These are phyloP conservation scores for Petrocephalus microphthalmus DNA, from an alignment of 2,113 vertebrate genomes.

Conservation along the genomic window DNA sequence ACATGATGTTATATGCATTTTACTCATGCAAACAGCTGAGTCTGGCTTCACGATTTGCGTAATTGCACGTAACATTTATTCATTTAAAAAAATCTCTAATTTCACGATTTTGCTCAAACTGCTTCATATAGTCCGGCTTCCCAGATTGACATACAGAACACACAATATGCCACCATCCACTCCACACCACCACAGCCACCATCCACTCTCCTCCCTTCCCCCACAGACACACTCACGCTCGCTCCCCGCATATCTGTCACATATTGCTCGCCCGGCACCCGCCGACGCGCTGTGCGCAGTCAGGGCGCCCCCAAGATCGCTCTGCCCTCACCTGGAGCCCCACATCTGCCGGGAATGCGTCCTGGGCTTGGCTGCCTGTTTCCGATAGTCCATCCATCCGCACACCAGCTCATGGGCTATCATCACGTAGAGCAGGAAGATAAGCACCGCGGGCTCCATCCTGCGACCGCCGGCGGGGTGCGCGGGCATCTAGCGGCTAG, in stretches of 20 bases:
- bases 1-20: background rate
- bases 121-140: background rate
- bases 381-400: conserved; percentile 78
- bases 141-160: background rate
- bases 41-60: background rate
- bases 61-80: background rate
- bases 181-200: too few relatives aligned
- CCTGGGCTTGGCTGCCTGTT: conserved; percentile 66
- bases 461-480: conserved; percentile 11
- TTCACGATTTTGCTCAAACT: background rate
- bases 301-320: background rate
- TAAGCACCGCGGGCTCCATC: conserved; percentile 81
- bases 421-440: conserved; percentile 80
- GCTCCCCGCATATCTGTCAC: background rate
- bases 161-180: too few relatives aligned
- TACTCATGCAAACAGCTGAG: background rate
- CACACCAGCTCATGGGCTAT: conserved; percentile 79
- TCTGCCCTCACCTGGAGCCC: conserved; percentile 62
- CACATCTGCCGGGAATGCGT: conserved; percentile 58
- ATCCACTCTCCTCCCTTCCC: background rate
- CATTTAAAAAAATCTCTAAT: background rate
- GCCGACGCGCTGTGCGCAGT: background rate
- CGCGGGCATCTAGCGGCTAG: background rate
- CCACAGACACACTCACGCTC: background rate
- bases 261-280: background rate